Evolutionary conservation across 1,140 invertebrate species (phyloP).

Genomic region (Ganaspis sp.): DNA sequence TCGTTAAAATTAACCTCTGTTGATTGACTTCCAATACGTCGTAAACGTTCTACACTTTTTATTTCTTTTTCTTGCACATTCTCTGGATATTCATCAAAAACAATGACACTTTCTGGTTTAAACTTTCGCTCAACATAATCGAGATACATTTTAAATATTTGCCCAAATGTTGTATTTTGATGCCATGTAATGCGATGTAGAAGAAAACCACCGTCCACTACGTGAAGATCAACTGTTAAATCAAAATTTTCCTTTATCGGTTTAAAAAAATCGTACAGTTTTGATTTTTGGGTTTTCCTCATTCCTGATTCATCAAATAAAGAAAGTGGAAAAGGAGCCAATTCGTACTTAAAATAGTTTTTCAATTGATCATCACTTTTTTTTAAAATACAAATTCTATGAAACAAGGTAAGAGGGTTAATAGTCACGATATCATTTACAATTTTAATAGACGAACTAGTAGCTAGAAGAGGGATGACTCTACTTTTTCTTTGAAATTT

Average conservation of each 20-base stretch:
- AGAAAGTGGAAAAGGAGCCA: neutral
- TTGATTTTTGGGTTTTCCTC: conserved; percentile 14
- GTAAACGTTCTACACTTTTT: neutral
- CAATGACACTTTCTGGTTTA: neutral
- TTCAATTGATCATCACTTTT: neutral
- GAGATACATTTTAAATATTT: neutral
- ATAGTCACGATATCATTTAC: conserved; percentile 57
- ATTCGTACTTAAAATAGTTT: neutral
- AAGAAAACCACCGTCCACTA: neutral
- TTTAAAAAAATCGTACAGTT: neutral
- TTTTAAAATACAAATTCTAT: neutral
- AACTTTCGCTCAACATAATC: neutral
- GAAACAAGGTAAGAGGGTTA: conserved; percentile 1
- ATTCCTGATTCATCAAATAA: neutral
- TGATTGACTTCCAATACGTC: neutral
- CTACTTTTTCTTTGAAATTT: conserved; percentile 65
- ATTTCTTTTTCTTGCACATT: neutral
- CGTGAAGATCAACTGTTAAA: neutral
- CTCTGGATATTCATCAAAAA: conserved; percentile 37
- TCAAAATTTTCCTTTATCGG: too few relatives aligned
- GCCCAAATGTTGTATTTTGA: neutral
- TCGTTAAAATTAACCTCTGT: neutral
- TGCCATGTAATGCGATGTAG: neutral
- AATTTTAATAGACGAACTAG: conserved; percentile 63
- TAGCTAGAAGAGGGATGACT: conserved; percentile 61